Percentiles rank a stretch among this genome's conserved stretches.
Evolutionary conservation across 2,113 vertebrate genomes (phyloP).

Genomic region (Scopus umbretta): DNA sequence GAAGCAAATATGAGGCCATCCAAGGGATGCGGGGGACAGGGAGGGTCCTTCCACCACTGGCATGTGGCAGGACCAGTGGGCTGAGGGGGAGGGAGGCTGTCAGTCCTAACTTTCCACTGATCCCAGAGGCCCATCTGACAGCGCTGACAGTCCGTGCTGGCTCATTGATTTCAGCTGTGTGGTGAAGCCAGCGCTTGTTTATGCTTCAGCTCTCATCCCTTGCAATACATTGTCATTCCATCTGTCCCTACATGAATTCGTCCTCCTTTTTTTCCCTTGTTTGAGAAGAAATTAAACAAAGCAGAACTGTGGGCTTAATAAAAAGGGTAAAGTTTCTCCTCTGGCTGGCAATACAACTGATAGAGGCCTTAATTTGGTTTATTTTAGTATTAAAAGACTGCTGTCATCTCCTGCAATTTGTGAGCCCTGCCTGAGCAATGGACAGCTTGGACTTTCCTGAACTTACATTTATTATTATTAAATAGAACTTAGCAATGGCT

Average conservation of each 20-base stretch:
- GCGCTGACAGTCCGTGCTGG: not conserved
- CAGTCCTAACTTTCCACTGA: not conserved
- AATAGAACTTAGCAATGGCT: not conserved
- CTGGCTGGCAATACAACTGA: not conserved
- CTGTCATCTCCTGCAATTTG: not conserved
- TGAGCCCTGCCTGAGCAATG: not conserved
- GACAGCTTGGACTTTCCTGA: slow-evolving; percentile 8
- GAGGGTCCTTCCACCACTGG: not conserved
- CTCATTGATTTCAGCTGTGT: not conserved
- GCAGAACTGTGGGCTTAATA: not conserved
- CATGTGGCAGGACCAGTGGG: not conserved
- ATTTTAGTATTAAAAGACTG: slow-evolving; percentile 2
- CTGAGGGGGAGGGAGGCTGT: not conserved
- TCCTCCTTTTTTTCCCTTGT: not conserved
- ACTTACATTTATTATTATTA: slow-evolving; percentile 27
- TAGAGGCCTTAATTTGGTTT: not conserved
- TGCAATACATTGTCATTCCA: not conserved
- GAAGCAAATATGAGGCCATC: not conserved
- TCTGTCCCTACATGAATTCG: not conserved
- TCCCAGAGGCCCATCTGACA: not conserved
- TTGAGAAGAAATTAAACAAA: not conserved
- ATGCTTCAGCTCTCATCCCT: not conserved
- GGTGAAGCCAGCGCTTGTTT: not conserved
- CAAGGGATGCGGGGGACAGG: not conserved
- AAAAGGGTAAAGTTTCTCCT: not conserved